Conservation (phyloP, 2,797 vertebrate genomes). For the Serranus cabrilla region DNA sequence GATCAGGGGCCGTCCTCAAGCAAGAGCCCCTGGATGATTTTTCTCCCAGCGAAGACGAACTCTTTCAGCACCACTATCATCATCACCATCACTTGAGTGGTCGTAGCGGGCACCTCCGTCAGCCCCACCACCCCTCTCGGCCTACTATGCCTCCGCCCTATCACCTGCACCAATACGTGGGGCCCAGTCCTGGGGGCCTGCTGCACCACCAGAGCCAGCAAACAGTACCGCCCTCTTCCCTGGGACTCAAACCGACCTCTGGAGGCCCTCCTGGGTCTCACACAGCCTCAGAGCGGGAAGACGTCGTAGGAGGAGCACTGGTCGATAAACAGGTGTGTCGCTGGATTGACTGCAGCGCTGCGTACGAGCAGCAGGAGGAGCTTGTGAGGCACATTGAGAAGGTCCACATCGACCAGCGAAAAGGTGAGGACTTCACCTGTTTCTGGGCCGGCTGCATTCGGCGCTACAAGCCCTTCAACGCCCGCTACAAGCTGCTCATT, state of each 20-base stretch:
- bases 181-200: slow-evolving; percentile 79
- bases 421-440: slow-evolving; percentile 99
- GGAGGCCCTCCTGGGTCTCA: slow-evolving; percentile 64
- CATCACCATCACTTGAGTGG: slow-evolving; percentile 85
- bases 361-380: slow-evolving; percentile 97
- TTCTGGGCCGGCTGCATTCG: slow-evolving; percentile 98
- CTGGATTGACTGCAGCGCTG: slow-evolving; percentile 98
- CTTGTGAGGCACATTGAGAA: slow-evolving; percentile 99
- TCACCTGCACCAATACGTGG: slow-evolving; percentile 90
- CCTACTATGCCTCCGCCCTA: slow-evolving; percentile 94
- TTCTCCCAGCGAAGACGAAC: slow-evolving; percentile 86
- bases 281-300: slow-evolving; percentile 80
- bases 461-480: slow-evolving; percentile 98
- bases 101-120: slow-evolving; percentile 85
- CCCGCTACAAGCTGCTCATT: slow-evolving; percentile 99
- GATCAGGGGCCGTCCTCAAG: slow-evolving; percentile 89
- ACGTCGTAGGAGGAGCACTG: slow-evolving; percentile 68
- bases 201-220: slow-evolving; percentile 85
- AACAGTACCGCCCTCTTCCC: slow-evolving; percentile 64
- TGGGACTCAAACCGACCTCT: slow-evolving; percentile 83
- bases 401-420: slow-evolving; percentile 98
- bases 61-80: slow-evolving; percentile 89
- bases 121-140: slow-evolving; percentile 88
- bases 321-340: slow-evolving; percentile 93
- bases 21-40: slow-evolving; percentile 95